These are phyloP conservation scores for Papilio aristodemus DNA, from an alignment of 1,140 invertebrate genomes.

Conservation along the genomic window DNA sequence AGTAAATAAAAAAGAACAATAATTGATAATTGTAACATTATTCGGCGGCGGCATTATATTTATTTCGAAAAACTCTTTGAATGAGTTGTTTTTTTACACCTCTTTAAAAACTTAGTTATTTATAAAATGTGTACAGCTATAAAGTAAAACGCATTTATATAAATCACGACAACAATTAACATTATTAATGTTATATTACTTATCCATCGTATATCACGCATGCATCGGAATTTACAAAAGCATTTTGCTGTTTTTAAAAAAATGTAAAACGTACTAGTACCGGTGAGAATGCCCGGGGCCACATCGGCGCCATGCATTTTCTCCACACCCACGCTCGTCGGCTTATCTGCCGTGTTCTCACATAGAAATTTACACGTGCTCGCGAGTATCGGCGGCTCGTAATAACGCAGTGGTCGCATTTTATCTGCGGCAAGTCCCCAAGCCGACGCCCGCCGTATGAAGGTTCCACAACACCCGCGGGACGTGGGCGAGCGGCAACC, in stretches of 20 bases:
- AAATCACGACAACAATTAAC: conserved; percentile 3
- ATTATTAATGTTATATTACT: not conserved
- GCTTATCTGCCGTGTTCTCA: conserved; percentile 71
- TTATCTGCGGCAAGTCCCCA: conserved; percentile 60
- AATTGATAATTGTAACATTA: too few species aligned
- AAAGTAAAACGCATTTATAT: conserved; percentile 1
- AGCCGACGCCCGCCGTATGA: conserved; percentile 46
- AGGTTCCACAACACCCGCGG: conserved; percentile 63
- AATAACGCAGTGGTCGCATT: conserved; percentile 70
- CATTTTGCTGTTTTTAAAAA: conserved; percentile 9
- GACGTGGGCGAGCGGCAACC: conserved; percentile 68
- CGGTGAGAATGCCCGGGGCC: conserved; percentile 41
- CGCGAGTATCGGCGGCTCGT: conserved; percentile 61
- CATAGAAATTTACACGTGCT: conserved; percentile 78
- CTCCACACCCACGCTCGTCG: conserved; percentile 59
- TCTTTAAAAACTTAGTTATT: not conserved
- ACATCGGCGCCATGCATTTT: conserved; percentile 55
- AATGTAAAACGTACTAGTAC: conserved; percentile 23
- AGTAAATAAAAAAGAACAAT: too few species aligned
- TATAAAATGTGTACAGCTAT: not conserved
- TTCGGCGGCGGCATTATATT: too few species aligned
- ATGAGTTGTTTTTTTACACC: too few species aligned
- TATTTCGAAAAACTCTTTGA: too few species aligned
- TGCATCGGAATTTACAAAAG: conserved; percentile 20
- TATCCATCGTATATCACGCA: not conserved